phyloP scores from a whole-genome alignment of 2,113 vertebrate genomes.

The Percopsis transmontana region DNA sequence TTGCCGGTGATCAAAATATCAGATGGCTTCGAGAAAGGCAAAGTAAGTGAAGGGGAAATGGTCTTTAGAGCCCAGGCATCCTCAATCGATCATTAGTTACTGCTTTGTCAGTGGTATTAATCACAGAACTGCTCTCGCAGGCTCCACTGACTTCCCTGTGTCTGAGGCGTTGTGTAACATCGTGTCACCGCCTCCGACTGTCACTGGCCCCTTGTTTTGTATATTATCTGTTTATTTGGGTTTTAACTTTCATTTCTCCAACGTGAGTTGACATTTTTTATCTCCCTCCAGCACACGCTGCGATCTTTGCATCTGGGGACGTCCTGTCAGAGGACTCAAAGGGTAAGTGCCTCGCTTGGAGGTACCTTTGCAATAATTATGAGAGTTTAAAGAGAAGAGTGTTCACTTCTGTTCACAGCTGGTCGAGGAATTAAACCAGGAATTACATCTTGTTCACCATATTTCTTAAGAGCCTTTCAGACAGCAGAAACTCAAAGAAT shows the following conservation, averaged over 20 bases:
- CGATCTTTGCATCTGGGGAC: background rate
- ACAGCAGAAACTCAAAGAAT: too few species aligned
- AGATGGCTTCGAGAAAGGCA: conserved; percentile 74
- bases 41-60: conserved; percentile 81
- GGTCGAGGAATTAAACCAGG: too few species aligned
- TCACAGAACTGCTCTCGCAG: conserved; percentile 64
- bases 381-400: background rate
- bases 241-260: conserved; percentile 8
- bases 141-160: conserved; percentile 35
- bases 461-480: too few species aligned
- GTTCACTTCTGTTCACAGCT: too few species aligned
- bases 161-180: conserved; percentile 25
- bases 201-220: conserved; percentile 15
- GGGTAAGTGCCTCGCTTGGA: background rate
- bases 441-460: too few species aligned
- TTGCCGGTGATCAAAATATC: conserved; percentile 78
- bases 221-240: conserved; percentile 22
- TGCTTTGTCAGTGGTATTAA: conserved; percentile 77
- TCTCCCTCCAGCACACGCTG: background rate
- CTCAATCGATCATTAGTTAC: conserved; percentile 79
- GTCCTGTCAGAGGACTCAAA: background rate
- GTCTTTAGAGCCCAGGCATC: conserved; percentile 75
- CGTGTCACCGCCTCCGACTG: conserved; percentile 27
- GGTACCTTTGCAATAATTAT: background rate
- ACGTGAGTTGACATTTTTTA: background rate